Percentiles rank a stretch among this genome's conserved stretches.
phyloP scores from a whole-genome alignment of 2,797 vertebrate genomes.

The Xenopus petersii region DNA sequence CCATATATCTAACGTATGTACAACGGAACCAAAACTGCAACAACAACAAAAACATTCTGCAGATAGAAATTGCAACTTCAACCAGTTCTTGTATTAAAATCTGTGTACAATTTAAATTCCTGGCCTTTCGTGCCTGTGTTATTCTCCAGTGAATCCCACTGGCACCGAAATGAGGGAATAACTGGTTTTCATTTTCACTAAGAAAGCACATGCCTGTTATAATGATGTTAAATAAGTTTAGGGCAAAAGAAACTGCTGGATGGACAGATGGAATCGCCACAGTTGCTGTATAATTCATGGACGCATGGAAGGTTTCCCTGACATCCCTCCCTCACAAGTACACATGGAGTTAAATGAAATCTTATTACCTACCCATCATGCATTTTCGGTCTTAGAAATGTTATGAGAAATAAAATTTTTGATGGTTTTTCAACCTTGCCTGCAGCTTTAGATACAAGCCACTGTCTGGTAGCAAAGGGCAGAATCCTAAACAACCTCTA shows the following conservation, averaged over 20 bases:
- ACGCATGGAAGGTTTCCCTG: constrained; percentile 2
- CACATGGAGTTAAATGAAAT: background rate
- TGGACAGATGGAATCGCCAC: constrained; percentile 28
- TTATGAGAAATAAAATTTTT: background rate
- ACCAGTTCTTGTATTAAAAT: constrained; percentile 25
- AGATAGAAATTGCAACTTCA: background rate
- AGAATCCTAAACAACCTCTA: no score
- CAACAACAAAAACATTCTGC: constrained; percentile 8
- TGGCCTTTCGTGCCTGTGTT: constrained; percentile 43
- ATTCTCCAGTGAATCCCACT: constrained; percentile 43
- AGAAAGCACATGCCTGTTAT: constrained; percentile 44
- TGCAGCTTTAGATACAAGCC: no score
- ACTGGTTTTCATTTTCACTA: constrained; percentile 49
- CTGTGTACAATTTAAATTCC: constrained; percentile 48
- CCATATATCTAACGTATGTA: background rate
- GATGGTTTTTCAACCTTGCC: background rate
- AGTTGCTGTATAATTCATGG: constrained; percentile 38
- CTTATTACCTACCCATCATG: background rate
- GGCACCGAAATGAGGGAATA: constrained; percentile 36
- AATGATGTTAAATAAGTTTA: constrained; percentile 38
- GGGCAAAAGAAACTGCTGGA: constrained; percentile 36
- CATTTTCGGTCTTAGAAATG: background rate
- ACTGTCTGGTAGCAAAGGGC: no score
- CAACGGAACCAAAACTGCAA: background rate
- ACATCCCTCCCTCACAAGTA: background rate